Evolutionary conservation across 2,888 invertebrate genomes (phyloP).

Genomic region (Perizoma affinitatum): DNA sequence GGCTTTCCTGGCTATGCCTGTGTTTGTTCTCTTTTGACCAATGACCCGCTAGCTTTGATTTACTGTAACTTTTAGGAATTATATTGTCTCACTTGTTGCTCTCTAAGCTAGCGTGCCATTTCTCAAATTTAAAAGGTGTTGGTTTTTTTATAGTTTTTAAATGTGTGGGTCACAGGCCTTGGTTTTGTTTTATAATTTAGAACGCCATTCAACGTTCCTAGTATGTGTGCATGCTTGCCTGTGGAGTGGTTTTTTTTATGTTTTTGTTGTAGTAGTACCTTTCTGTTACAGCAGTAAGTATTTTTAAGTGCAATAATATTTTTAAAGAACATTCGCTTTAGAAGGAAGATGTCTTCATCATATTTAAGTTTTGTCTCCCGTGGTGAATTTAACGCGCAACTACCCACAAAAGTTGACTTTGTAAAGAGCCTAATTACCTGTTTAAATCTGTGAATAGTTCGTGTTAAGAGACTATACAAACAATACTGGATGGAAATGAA

Average conservation of each 20-base stretch:
- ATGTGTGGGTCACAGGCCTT: slow-evolving; percentile 58
- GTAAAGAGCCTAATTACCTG: slow-evolving; percentile 37
- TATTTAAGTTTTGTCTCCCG: slow-evolving; percentile 26
- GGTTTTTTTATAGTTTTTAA: slow-evolving; percentile 55
- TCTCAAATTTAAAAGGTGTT: slow-evolving; percentile 63
- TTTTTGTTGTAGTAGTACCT: slow-evolving; percentile 54
- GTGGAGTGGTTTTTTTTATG: slow-evolving; percentile 60
- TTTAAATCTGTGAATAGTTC: slow-evolving; percentile 38
- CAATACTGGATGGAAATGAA: slow-evolving; percentile 52
- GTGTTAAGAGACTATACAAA: slow-evolving; percentile 48
- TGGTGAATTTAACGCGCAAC: slow-evolving; percentile 33
- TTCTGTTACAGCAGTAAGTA: slow-evolving; percentile 26
- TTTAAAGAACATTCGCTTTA: slow-evolving; percentile 15
- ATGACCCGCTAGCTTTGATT: background rate
- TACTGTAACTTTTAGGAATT: background rate
- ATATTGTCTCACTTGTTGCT: slow-evolving; percentile 18
- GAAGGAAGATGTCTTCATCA: slow-evolving; percentile 25
- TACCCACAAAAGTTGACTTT: slow-evolving; percentile 30
- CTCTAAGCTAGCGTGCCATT: slow-evolving; percentile 58
- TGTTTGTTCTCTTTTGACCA: slow-evolving; percentile 48
- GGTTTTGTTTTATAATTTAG: slow-evolving; percentile 46
- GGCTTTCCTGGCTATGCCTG: slow-evolving; percentile 68
- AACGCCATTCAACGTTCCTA: slow-evolving; percentile 65
- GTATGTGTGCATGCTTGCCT: slow-evolving; percentile 80
- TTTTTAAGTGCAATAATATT: slow-evolving; percentile 35